Base-by-base conservation (phyloP, 1,140 invertebrate species). In the Lordiphosa clarofinis region DNA sequence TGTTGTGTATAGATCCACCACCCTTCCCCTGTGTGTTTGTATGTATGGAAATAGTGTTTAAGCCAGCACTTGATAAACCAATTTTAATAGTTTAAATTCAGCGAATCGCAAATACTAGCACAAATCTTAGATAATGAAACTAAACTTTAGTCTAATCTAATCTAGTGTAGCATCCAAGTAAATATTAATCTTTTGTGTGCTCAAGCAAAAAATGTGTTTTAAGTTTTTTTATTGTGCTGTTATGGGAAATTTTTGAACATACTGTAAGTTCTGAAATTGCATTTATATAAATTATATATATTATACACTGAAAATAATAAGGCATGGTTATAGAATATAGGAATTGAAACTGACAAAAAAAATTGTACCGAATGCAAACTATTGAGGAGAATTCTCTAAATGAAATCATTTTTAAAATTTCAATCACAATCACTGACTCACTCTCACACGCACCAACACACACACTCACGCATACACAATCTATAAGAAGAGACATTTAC, bases 221-320 rank as follows among this genome's bases (percentile, higher is more conserved):
- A 67, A 84, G 70, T 84, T 82, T 49, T 76, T 31, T 31, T 31
- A 31, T 65, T 82, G 67, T 76, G 68, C 63, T 76, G 72, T 82
- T 82, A 82, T 75, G 67, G 38, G 63, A 73, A 58, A 75, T 78
- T 84, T 78, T 84, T 76, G 73, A 84, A 84, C 78, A 59, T 72
- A 84, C 78, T 84, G 78, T 79, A 84, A 73, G 78, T 84, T 84
- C 78, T 84, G 84, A 84, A 84, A 84, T 78, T 73, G 78, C 78
- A 84, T 84, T 84, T 84, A 84, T 84, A 78, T 62, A 63, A 46
- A 69, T 73, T 74, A 79, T 63, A 60, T 24, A 24, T 24, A 24
- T 61, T 24, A 24, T 61, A 67, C 57, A 82, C 64, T 36, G 42
- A 31, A 54, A 71, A 62, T 24, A 42, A 47, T 43, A 53, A 66